Evolutionary conservation across 2,113 vertebrate genomes (phyloP), one percentile per base, ranked within the genome.

Genomic region (Corythoichthys intestinalis): DNA sequence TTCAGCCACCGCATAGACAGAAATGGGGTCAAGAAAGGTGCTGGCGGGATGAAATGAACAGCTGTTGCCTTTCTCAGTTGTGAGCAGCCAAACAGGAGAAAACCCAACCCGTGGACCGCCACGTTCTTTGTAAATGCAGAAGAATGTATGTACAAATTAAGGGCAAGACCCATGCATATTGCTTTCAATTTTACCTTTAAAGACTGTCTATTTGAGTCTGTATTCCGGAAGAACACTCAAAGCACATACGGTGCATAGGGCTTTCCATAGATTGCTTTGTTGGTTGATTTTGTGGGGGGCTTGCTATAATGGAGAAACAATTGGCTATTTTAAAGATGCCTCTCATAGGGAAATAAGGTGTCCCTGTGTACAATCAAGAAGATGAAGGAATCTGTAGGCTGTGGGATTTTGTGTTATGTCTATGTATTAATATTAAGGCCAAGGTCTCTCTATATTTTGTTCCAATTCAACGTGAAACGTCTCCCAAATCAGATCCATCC

Each of bases 1-100:
- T 93, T 96, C 88, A 83, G 82, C 91, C 86, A 90, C 89, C 93
- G 93, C 89, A 85, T 83, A 91, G 82, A 86, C 90, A 91, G 91
- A 95, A 94, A 95, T 96, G 94, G 94, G 96, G 96, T 98, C 96
- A 96, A 91, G 78, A 86, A 78, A 85, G 96, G 95, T 94, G 95
- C 93, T 93, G 89, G 85, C 93, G 89, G 90, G 94, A 91, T 61
- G 79, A 93, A 93, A 96, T 93, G 95, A 96, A 94, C 96, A 96
- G 93, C 95, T 96, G 95, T 94, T 90, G 86, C 85, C 84, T 70
- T 82, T 90, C 89, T 92, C 90, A 82, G 88, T 80, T 89, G 70
- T 37, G 74, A 83, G 85, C 91, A 93, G 93, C 90, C 91, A 88
- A 71, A 75, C 85, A 84, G 72, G 73, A 73, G 72, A 68, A 56